Percentiles rank a stretch among this genome's conserved stretches.
These are phyloP conservation scores for Zoanthus solanderi DNA, from an alignment of 92 coral and sea anemone genomes.

Conservation along the genomic window DNA sequence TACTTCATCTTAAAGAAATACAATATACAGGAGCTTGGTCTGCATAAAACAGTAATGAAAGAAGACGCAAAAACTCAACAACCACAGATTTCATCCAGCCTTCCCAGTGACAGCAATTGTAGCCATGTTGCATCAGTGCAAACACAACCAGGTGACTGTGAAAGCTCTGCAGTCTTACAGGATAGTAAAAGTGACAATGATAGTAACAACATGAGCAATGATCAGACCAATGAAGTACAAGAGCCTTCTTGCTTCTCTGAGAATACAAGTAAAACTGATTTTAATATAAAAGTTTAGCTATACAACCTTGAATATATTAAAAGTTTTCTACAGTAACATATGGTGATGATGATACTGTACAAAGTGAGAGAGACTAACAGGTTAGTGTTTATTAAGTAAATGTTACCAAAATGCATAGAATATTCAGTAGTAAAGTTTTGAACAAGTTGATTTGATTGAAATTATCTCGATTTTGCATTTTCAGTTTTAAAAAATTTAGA, in stretches of 20 bases:
- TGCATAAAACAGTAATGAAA: slow-evolving; percentile 29
- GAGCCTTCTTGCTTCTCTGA: neutral
- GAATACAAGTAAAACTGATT: neutral
- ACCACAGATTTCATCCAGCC: neutral
- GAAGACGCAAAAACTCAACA: neutral
- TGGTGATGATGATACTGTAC: no score
- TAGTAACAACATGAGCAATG: neutral
- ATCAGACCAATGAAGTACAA: neutral
- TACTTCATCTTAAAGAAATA: slow-evolving; percentile 80
- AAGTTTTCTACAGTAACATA: no score
- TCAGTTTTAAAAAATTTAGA: no score
- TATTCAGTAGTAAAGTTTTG: no score
- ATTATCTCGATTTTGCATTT: no score
- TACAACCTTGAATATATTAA: no score
- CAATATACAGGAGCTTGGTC: slow-evolving; percentile 85
- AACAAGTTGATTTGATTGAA: no score
- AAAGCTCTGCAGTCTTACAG: neutral
- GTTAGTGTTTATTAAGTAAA: no score
- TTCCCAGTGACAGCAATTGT: neutral
- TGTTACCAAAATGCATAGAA: no score
- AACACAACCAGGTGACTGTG: neutral
- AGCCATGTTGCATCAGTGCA: neutral
- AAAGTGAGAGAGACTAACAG: no score
- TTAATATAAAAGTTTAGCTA: no score
- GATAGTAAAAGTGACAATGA: slow-evolving; percentile 8